Percentiles rank a stretch among this genome's conserved stretches.
Conservation (phyloP, 2,113 vertebrate genomes). For the Corapipo altera region DNA sequence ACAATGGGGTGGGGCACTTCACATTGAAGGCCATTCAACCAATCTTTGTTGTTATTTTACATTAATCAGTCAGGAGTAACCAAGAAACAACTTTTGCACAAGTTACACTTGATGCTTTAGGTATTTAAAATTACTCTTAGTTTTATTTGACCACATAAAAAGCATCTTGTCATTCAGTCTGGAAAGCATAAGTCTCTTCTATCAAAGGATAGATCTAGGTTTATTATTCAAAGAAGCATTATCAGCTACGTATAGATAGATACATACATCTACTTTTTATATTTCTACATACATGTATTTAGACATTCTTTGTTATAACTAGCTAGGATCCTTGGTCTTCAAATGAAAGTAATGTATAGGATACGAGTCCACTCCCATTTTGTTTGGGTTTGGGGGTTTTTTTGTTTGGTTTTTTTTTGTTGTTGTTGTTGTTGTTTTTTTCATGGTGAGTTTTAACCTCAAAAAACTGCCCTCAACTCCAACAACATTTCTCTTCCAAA, state of each 20-base stretch:
- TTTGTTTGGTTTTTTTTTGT: too few species aligned
- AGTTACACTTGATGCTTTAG: not conserved
- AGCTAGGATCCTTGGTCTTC: not conserved
- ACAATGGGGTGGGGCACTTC: not conserved
- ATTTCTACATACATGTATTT: not conserved
- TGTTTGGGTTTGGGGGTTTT: not conserved
- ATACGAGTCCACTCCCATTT: not conserved
- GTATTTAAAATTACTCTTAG: not conserved
- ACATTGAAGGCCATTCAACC: not conserved
- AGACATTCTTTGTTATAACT: not conserved
- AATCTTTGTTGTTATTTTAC: not conserved
- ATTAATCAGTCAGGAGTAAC: not conserved
- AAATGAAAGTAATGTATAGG: not conserved
- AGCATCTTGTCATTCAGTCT: not conserved
- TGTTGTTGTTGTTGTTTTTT: too few species aligned
- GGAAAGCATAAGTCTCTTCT: not conserved
- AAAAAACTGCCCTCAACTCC: not conserved
- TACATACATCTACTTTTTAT: not conserved
- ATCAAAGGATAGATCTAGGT: rapidly evolving
- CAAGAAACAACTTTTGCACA: not conserved
- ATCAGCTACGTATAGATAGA: not conserved
- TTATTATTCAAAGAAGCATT: not conserved
- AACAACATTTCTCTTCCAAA: not conserved
- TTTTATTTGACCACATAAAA: not conserved
- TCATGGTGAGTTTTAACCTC: not conserved